phyloP scores from a whole-genome alignment of 2,797 vertebrate genomes.

The Mormyrops boulengeri region DNA sequence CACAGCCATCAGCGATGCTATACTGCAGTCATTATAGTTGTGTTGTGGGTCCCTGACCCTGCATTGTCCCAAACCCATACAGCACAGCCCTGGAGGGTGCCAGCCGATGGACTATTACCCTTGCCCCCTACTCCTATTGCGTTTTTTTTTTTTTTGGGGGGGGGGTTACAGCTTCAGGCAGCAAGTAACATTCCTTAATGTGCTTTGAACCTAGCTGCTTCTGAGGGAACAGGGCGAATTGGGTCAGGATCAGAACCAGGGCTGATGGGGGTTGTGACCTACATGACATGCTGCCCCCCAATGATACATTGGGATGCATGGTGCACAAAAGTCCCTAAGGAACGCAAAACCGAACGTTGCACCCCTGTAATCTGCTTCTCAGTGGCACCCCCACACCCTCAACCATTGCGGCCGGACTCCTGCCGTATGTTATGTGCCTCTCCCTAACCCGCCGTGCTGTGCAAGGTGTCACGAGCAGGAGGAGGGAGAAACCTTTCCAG shows the following conservation, averaged over 20 bases:
- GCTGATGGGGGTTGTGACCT: neutral
- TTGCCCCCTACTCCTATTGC: neutral
- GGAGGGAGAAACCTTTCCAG: too few species aligned
- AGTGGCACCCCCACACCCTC: conserved; percentile 25
- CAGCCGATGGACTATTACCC: neutral
- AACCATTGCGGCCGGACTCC: conserved; percentile 6
- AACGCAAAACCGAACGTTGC: conserved; percentile 23
- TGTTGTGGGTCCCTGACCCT: neutral
- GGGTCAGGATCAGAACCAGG: neutral
- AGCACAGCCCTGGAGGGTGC: neutral
- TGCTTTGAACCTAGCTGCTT: neutral
- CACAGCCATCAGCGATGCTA: neutral
- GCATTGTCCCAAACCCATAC: neutral
- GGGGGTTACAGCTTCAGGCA: neutral
- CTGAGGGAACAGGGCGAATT: neutral
- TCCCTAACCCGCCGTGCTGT: neutral
- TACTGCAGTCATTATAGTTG: neutral
- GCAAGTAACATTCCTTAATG: neutral
- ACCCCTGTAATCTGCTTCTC: conserved; percentile 29
- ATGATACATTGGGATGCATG: conserved; percentile 31
- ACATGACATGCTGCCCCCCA: conserved; percentile 26
- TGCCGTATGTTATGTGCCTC: neutral
- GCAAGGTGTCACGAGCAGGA: neutral
- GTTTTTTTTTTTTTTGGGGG: neutral
- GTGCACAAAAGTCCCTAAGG: conserved; percentile 24